Evolutionary conservation across 2,888 invertebrate genomes (phyloP), one percentile per base, ranked within the genome.

Genomic region (Siphlonurus alternatus): DNA sequence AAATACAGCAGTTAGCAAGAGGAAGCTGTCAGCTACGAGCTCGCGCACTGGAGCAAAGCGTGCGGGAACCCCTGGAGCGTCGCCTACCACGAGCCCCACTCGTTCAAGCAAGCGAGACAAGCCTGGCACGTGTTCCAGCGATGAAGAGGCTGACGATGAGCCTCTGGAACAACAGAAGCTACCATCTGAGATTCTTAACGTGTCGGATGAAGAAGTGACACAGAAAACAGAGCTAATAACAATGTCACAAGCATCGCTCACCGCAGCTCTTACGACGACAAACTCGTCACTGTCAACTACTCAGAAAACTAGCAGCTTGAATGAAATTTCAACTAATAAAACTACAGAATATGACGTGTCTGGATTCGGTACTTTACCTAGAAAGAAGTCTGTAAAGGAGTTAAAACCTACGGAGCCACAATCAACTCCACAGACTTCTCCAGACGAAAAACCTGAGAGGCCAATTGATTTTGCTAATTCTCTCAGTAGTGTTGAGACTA

Each of bases 11-110:
- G 59, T 53, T 3, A 65, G 61, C 60, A 68, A 66, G 61, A 56
- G 69, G 18, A 67, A 66, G 23, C 64, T 69, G 1, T 69, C 69
- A 15, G 68, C 68, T 1, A 66, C 66, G 23, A 38, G 65, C n/a
- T 63, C 67, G 1, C 62, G 67, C 20, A 19, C 63, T 25, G n/a
- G 65, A 67, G 64, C 73, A 70, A 61, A 70, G 20, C 69, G 72
- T 66, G 67, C 70, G 2, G 70, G 70, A n/a, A 72, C 72, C 5
- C 71, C 72, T n/a, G 70, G 78, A 7, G 75, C 78, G 24, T 78
- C 80, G 54, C 80, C 81, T n/a, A 77, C 79, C 23, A 75, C 77
- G 2, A 80, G 80, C 67, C 80, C 81, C 2, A 78, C 79, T 2
- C 74, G 79, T 62, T 69, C 74, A 10, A 22, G 5, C 5, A 56